These are phyloP conservation scores for Eulithis testata DNA, from an alignment of 2,888 invertebrate genomes.

Conservation along the genomic window DNA sequence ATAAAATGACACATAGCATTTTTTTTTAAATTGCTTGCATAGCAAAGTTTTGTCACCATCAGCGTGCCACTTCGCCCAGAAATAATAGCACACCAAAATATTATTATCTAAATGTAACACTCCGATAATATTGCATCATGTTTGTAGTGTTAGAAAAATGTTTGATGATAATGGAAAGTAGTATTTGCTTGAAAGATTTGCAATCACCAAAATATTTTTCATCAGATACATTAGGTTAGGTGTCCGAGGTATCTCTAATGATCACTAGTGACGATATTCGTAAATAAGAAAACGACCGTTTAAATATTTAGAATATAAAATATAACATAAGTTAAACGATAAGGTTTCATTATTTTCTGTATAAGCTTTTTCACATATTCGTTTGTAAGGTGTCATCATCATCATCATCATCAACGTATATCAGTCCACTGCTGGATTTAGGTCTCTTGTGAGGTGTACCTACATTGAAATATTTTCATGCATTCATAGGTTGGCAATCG, in stretches of 20 bases:
- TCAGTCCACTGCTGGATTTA: no score
- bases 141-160: constrained; percentile 34
- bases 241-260: no score
- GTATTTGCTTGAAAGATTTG: constrained; percentile 29
- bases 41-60: not conserved
- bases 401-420: no score
- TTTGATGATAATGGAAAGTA: constrained; percentile 19
- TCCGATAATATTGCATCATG: constrained; percentile 50
- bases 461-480: no score
- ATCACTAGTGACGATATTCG: not conserved
- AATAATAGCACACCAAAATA: not conserved
- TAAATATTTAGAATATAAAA: not conserved
- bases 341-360: no score
- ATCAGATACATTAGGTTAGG: constrained; percentile 6
- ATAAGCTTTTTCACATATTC: no score
- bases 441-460: no score
- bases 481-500: no score
- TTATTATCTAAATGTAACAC: constrained; percentile 39
- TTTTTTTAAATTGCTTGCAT: not conserved
- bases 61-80: not conserved
- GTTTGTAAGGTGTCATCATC: no score
- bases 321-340: not conserved
- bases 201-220: constrained; percentile 45
- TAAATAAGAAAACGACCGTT: not conserved
- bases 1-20: not conserved